phyloP scores from a whole-genome alignment of 2,888 invertebrate genomes.

The Steinernema hermaphroditum region DNA sequence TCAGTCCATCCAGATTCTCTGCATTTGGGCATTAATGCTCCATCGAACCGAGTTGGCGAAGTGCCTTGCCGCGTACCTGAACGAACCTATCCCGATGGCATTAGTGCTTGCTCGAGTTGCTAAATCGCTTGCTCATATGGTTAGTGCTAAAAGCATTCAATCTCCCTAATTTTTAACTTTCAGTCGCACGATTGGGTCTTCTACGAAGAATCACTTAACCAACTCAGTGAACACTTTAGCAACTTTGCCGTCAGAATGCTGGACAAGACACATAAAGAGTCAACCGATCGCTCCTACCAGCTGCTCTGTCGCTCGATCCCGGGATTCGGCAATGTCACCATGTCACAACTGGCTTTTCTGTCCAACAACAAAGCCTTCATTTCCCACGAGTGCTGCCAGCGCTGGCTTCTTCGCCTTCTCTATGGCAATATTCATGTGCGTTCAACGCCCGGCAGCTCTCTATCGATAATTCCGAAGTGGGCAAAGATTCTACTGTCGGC shows the following conservation, averaged over 20 bases:
- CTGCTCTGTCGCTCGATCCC: slow-evolving; percentile 55
- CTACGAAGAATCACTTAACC: slow-evolving; percentile 54
- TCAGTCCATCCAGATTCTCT: slow-evolving; percentile 48
- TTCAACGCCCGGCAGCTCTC: slow-evolving; percentile 13
- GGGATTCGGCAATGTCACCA: slow-evolving; percentile 49
- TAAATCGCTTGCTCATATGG: slow-evolving; percentile 51
- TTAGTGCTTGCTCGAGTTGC: slow-evolving; percentile 55
- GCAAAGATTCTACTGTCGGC: slow-evolving; percentile 57
- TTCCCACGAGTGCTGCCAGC: slow-evolving; percentile 70
- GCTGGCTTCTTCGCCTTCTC: slow-evolving; percentile 69
- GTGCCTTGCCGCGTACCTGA: slow-evolving; percentile 57
- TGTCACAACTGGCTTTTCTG: slow-evolving; percentile 57
- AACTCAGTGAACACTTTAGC: slow-evolving; percentile 48
- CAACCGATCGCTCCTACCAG: slow-evolving; percentile 56
- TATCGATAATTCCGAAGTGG: slow-evolving; percentile 52
- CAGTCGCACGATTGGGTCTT: slow-evolving; percentile 62
- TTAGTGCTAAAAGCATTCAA: slow-evolving; percentile 27
- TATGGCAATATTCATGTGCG: slow-evolving; percentile 60
- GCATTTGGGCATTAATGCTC: slow-evolving; percentile 58
- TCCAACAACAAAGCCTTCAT: slow-evolving; percentile 68
- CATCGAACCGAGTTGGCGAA: slow-evolving; percentile 55
- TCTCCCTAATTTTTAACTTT: too few species aligned
- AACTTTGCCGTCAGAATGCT: slow-evolving; percentile 48
- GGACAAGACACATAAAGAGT: slow-evolving; percentile 43
- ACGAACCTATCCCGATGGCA: slow-evolving; percentile 57